Percentiles rank a stretch among this genome's conserved stretches.
Evolutionary conservation across 2,888 invertebrate genomes (phyloP).

Genomic region (Rhabditoides inermis): DNA sequence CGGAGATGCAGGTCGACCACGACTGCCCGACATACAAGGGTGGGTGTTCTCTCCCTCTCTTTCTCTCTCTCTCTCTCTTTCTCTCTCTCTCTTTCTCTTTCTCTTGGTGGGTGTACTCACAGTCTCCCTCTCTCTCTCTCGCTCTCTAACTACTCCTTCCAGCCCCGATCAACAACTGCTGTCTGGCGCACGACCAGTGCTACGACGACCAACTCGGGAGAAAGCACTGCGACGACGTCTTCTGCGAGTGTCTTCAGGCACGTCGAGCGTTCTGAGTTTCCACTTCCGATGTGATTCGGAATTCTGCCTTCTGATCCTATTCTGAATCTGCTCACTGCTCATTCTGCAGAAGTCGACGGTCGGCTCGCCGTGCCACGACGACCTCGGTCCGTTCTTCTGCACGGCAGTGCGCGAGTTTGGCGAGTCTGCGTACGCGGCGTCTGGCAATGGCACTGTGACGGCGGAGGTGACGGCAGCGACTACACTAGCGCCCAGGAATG

Average conservation of each 20-base stretch:
- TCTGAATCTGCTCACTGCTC: neutral
- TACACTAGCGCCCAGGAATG: neutral
- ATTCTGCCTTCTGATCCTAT: neutral
- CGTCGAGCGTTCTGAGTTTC: neutral
- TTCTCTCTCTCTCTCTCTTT: neutral
- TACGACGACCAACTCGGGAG: slow-evolving; percentile 10
- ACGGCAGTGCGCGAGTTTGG: slow-evolving; percentile 3
- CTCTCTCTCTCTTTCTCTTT: neutral
- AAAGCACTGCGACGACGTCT: slow-evolving; percentile 11
- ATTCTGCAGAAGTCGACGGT: neutral
- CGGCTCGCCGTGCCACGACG: neutral
- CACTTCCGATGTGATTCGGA: too few relatives aligned
- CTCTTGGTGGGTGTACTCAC: neutral
- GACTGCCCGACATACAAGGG: slow-evolving; percentile 5
- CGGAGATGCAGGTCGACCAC: slow-evolving; percentile 2
- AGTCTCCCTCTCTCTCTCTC: neutral
- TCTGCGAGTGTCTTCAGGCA: slow-evolving; percentile 12
- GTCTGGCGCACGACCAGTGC: slow-evolving; percentile 10
- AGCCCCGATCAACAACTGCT: slow-evolving; percentile 11
- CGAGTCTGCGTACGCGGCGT: neutral
- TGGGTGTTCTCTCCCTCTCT: neutral
- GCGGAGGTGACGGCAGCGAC: neutral
- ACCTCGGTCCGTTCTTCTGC: slow-evolving; percentile 7
- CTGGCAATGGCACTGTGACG: neutral
- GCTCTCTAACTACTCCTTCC: neutral